phyloP scores from a whole-genome alignment of 1,140 invertebrate genomes.

The Ectropis grisescens region DNA sequence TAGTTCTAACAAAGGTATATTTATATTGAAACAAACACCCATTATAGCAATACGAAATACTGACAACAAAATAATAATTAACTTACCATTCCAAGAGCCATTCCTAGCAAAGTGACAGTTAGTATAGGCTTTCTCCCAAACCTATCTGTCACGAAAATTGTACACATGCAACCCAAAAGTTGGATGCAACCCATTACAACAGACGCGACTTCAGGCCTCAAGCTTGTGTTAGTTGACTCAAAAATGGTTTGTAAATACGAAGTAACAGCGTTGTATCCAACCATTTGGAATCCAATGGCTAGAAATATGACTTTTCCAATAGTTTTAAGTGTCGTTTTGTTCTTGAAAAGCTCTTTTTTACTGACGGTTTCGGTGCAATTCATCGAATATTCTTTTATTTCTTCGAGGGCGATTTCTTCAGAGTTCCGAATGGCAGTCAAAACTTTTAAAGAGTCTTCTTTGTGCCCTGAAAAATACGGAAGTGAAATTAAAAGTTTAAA shows the following conservation, averaged over 20 bases:
- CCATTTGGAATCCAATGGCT: constrained; percentile 30
- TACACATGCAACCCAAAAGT: constrained; percentile 67
- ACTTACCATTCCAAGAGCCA: constrained; percentile 69
- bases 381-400: constrained; percentile 11
- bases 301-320: constrained; percentile 5
- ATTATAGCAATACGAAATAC: too few species aligned
- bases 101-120: constrained; percentile 60
- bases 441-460: constrained; percentile 14
- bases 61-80: constrained; percentile 1
- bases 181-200: constrained; percentile 77
- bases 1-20: too few species aligned
- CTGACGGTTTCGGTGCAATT: constrained; percentile 9
- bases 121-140: constrained; percentile 75
- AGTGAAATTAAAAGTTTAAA: too few species aligned
- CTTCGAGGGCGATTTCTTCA: constrained; percentile 16
- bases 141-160: constrained; percentile 71
- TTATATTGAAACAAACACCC: too few species aligned
- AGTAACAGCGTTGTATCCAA: constrained; percentile 71
- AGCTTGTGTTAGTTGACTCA: constrained; percentile 67
- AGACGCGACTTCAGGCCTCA: constrained; percentile 72
- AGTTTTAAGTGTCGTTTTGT: constrained; percentile 64
- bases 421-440: constrained; percentile 20
- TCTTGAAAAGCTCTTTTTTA: constrained; percentile 18
- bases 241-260: constrained; percentile 81
- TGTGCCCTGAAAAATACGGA: constrained; percentile 9